Percentiles rank a stretch among this genome's conserved stretches.
These are phyloP conservation scores for Chelon labrosus DNA, from an alignment of 2,797 vertebrate species.

Conservation along the genomic window DNA sequence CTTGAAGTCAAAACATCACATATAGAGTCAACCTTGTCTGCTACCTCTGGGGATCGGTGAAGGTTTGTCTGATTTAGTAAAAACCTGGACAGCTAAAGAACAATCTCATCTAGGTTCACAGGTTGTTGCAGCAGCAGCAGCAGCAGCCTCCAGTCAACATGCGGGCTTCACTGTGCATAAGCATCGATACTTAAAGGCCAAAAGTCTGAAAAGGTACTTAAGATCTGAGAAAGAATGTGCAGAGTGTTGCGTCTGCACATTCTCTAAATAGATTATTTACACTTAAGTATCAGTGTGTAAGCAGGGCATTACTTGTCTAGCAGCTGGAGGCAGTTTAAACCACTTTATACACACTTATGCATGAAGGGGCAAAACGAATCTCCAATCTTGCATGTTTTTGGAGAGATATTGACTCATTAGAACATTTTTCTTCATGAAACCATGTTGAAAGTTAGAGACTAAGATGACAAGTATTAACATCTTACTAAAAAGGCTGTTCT, in stretches of 20 bases:
- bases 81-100: neutral
- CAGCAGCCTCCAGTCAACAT: neutral
- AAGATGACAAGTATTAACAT: too few relatives aligned
- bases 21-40: neutral
- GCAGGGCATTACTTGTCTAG: too few relatives aligned
- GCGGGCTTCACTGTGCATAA: neutral
- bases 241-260: neutral
- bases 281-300: too few relatives aligned
- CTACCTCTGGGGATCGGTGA: neutral
- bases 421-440: too few relatives aligned
- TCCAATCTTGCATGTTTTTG: too few relatives aligned
- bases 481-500: too few relatives aligned
- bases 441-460: too few relatives aligned
- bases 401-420: too few relatives aligned
- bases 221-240: neutral
- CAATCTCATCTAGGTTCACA: neutral
- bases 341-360: too few relatives aligned
- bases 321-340: too few relatives aligned
- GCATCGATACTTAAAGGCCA: neutral
- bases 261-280: too few relatives aligned
- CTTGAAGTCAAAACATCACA: slow-evolving; percentile 1
- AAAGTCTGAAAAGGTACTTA: neutral
- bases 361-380: too few relatives aligned
- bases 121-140: slow-evolving; percentile 1
- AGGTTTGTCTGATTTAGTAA: neutral